Base-by-base conservation (phyloP, 2,888 invertebrate genomes). In the Drosophila gaucha region DNA sequence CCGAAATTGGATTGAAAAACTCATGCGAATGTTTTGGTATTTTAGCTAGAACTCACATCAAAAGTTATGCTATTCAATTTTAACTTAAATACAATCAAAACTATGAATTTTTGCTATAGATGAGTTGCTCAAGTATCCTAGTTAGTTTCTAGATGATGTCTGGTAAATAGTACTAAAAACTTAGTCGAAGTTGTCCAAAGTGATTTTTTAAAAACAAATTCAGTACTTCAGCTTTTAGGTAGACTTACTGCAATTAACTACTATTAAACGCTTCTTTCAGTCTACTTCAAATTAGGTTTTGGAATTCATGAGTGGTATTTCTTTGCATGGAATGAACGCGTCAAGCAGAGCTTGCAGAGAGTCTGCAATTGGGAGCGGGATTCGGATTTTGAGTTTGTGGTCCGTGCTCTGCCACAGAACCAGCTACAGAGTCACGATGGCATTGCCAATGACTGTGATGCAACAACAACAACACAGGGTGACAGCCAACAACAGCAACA, bases 351-450 rank as follows among this genome's bases (percentile, higher is more conserved):
- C 16, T 10, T 2, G 28, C 70, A 30, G 20, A 28, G 46, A 22
- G 33, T 10, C 5, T 24, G 12, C 16, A 16, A 26, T 26, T 35
- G 49, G 24, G 26, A n/a, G 6, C 12, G 36, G 18, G 18, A 20
- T 28, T 47, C 6, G 47, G 35, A 35, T n/a, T 49, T 22, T 43
- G 41, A 41, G 14, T 46, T 16, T 51, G 22, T 31, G 30, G 26
- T 26, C 41, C 38, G 20, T 38, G 38, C 38, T 18, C 9, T n/a
- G 26, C 18, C 2, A 10, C 26, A 28, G 20, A 38, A 14, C 10
- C 26, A 49, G 67, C 39, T 1, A 6, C 31, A 49, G 51, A 75
- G 76, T 75, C 74, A 76, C 75, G 76, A 75, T 68, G 74, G 38
- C 67, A 59, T 43, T 55, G 55, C 39, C 70, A 59, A 51, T n/a